Evolutionary conservation across 2,797 vertebrate genomes (phyloP).

Genomic region (Sebastes flavidus): DNA sequence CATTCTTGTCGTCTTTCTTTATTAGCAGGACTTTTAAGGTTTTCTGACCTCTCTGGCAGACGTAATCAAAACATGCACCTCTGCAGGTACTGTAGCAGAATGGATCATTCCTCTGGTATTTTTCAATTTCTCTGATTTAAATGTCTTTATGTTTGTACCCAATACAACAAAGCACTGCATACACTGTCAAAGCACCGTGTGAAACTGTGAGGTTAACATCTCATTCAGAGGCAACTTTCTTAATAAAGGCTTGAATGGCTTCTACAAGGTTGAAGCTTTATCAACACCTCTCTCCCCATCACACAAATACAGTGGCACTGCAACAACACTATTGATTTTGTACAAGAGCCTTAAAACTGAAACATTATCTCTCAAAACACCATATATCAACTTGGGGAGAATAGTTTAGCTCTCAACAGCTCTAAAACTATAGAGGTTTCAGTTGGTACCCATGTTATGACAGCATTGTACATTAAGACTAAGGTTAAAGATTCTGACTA

Average conservation of each 20-base stretch:
- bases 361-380: background rate
- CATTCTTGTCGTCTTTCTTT: background rate
- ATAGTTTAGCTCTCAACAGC: background rate
- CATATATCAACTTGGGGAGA: background rate
- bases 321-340: background rate
- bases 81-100: background rate
- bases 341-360: background rate
- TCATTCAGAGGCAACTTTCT: background rate
- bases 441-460: background rate
- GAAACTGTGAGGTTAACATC: slow-evolving; percentile 18
- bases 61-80: slow-evolving; percentile 28
- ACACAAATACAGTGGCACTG: background rate
- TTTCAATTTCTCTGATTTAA: slow-evolving; percentile 17
- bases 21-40: background rate
- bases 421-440: background rate
- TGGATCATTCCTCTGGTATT: slow-evolving; percentile 15
- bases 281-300: background rate
- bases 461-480: background rate
- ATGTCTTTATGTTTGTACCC: background rate
- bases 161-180: background rate
- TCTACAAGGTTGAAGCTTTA: background rate
- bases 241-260: slow-evolving; percentile 7
- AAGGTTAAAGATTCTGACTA: background rate
- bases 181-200: background rate
- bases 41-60: background rate